Percentiles rank a stretch among this genome's conserved stretches.
phyloP scores from a whole-genome alignment of 2,113 vertebrate genomes.

The Pampusana beccarii region DNA sequence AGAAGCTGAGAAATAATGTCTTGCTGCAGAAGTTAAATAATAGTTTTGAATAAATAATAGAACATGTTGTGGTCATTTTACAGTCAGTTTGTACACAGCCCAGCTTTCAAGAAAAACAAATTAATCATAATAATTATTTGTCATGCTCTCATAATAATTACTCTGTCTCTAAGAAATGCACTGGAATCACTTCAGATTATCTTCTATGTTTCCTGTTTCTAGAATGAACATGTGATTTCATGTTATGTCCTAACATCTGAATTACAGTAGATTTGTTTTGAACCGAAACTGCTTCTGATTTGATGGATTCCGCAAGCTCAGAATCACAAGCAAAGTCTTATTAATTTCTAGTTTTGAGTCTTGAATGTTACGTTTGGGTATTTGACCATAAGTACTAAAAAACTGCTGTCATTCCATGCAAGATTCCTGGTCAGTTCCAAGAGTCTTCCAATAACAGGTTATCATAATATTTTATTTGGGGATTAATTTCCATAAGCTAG shows the following conservation, averaged over 20 bases:
- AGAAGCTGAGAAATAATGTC: not conserved
- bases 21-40: not conserved
- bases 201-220: not conserved
- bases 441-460: not conserved
- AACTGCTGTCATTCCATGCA: not conserved
- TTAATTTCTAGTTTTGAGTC: not conserved
- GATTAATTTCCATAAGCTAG: not conserved
- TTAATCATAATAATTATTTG: not conserved
- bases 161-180: not conserved
- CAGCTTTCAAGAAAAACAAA: constrained; percentile 7
- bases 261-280: not conserved
- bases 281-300: not conserved
- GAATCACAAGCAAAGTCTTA: not conserved
- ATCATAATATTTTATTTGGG: not conserved
- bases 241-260: not conserved
- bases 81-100: not conserved
- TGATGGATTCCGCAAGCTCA: not conserved
- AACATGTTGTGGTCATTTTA: not conserved
- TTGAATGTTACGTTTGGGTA: not conserved
- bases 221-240: not conserved
- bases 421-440: not conserved
- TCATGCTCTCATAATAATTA: not conserved
- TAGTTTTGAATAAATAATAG: constrained; percentile 18
- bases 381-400: not conserved
- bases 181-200: not conserved